Base-by-base conservation (phyloP, 2,797 vertebrate genomes). In the Stomatorhinus walkeri region DNA sequence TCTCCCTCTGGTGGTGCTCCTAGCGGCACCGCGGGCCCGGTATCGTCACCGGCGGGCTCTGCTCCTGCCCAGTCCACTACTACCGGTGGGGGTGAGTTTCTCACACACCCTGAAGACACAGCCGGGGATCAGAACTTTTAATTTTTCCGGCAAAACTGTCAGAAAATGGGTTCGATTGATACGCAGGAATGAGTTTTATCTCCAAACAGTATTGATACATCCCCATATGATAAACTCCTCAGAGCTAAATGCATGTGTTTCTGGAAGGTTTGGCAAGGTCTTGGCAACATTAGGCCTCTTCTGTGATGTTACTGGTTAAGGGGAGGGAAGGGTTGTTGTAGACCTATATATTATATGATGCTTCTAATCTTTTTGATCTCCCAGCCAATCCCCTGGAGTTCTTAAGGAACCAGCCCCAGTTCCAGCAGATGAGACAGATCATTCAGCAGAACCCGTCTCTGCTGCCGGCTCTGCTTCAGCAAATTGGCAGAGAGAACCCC, bases 361-460 rank as follows among this genome's bases (percentile, higher is more conserved):
- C n/a, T n/a, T 59, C 19, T 8, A 46, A 32, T 46, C 46, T 43
- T 28, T 1, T 91, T 40, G 89, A 61, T 24, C 0, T 87, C 1
- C 90, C 93, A 99, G 98, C 94, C 72, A 98, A 98, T 93, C 98
- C 98, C 0, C 94, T 99, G 92, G 97, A 96, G 93, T 99, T 98
- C 95, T 96, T 99, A 89, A 94, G 97, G 92, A 98, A 96, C 93
- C 98, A 98, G 93, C 97, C 98, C 89, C 98, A 99, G 92, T 99
- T 99, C 91, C 97, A 98, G 68, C 96, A 98, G 92, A 99, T 99
- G 98, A 96, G 98, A 91, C 98, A 99, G 94, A 97, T 99, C 93
- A 98, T 99, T 94, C 98, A 98, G 91, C 98, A 98, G 94, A 99
- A 98, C 89, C 97, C 98, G 10, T 96, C 97, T 84, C 93, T 99